A percentile compares a stretch with the other conserved stretches of the same genome.
Evolutionary conservation across 35 echinoderm and acorn worm genomes (phyloP).

Genomic region (Holothuria glaberrima): DNA sequence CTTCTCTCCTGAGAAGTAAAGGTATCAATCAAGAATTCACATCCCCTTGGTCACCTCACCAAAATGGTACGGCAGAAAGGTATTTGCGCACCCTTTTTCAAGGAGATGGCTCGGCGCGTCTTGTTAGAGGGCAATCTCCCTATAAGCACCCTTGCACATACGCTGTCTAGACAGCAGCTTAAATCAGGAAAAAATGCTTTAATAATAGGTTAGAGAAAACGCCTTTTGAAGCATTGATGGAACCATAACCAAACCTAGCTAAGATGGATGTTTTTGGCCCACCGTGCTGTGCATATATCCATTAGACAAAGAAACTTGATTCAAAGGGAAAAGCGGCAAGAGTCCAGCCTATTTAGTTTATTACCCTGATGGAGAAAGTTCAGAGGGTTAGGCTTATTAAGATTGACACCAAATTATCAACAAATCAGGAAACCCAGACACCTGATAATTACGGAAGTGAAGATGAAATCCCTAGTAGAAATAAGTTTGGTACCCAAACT

Average conservation of each 20-base stretch:
- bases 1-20: constrained; percentile 15
- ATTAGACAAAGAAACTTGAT: constrained; percentile 56
- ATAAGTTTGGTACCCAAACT: not conserved
- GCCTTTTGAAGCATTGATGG: constrained; percentile 23
- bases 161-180: constrained; percentile 25
- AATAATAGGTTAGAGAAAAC: constrained; percentile 21
- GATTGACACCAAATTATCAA: constrained; percentile 25
- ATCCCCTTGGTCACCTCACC: constrained; percentile 54
- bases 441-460: constrained; percentile 14
- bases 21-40: constrained; percentile 63
- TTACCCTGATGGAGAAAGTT: constrained; percentile 45
- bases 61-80: constrained; percentile 68
- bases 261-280: constrained; percentile 55
- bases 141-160: constrained; percentile 28
- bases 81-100: too few species aligned
- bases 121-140: constrained; percentile 26
- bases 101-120: constrained; percentile 63
- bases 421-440: constrained; percentile 45
- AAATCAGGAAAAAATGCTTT: constrained; percentile 31
- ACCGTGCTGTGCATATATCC: constrained; percentile 47
- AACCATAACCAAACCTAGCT: not conserved
- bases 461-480: constrained; percentile 15
- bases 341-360: constrained; percentile 69
- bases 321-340: constrained; percentile 27
- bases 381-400: constrained; percentile 50